Percentiles rank a stretch among this genome's conserved stretches.
Evolutionary conservation across 30 jellyfish, hydroid and myxozoan genomes (phyloP).

Genomic region (Pelagia noctiluca): DNA sequence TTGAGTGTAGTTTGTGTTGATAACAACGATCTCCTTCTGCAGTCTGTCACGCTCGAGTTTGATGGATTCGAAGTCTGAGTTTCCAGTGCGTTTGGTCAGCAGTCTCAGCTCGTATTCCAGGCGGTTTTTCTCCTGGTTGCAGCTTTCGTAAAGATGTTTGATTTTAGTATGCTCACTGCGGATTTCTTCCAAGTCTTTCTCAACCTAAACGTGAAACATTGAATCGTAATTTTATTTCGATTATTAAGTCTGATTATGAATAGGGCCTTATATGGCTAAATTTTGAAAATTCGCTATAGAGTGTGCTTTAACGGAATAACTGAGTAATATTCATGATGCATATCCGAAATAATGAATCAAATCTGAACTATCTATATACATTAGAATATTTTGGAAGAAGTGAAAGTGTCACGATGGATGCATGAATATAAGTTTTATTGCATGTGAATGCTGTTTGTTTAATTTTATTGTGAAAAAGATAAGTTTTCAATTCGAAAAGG

Average conservation of each 20-base stretch:
- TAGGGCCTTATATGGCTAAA: background rate
- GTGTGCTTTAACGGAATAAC: no score
- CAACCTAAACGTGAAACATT: constrained; percentile 35
- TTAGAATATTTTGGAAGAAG: no score
- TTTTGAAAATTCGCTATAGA: background rate
- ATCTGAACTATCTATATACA: no score
- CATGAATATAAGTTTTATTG: no score
- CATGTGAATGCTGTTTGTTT: no score
- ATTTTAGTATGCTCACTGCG: constrained; percentile 63
- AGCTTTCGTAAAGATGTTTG: constrained; percentile 66
- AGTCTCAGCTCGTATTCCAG: constrained; percentile 79
- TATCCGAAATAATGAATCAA: no score
- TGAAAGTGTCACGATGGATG: no score
- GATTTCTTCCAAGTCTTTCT: constrained; percentile 69
- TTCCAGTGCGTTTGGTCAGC: constrained; percentile 80
- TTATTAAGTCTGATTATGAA: background rate
- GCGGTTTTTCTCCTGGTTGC: constrained; percentile 78
- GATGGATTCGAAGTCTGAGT: constrained; percentile 83
- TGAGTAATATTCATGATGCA: no score
- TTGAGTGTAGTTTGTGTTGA: constrained; percentile 70
- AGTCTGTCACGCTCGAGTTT: constrained; percentile 85
- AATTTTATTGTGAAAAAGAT: no score
- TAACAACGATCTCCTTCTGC: constrained; percentile 61
- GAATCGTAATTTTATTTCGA: background rate
- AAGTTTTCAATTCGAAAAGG: no score